A percentile compares a stretch with the other conserved stretches of the same genome.
phyloP scores from a whole-genome alignment of 1,140 invertebrate species.

The Tyrophagus putrescentiae region DNA sequence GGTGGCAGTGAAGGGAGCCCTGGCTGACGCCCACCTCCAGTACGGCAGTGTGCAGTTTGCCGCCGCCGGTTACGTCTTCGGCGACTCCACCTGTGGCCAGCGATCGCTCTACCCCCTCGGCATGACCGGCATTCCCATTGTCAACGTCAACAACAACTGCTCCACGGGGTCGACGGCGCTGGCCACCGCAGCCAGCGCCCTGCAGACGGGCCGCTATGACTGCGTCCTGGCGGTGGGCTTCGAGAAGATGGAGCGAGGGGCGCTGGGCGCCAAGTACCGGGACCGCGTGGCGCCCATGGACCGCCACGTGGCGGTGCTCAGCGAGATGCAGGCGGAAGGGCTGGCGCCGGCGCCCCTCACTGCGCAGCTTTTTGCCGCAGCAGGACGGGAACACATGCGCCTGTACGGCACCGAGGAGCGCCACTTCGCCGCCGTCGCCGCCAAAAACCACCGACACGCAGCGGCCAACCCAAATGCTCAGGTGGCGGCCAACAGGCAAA shows the following conservation, averaged over 20 bases:
- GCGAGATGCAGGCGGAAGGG: conserved; percentile 53
- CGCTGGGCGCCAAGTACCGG: conserved; percentile 57
- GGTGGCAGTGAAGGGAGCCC: conserved; percentile 75
- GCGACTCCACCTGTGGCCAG: conserved; percentile 91
- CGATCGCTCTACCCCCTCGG: conserved; percentile 83
- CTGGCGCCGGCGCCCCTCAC: conserved; percentile 63
- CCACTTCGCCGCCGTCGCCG: conserved; percentile 92
- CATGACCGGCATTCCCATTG: conserved; percentile 89
- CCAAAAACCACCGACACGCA: conserved; percentile 94
- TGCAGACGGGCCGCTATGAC: conserved; percentile 65
- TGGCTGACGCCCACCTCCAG: conserved; percentile 66
- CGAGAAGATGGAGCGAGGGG: conserved; percentile 93
- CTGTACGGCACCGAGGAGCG: conserved; percentile 83
- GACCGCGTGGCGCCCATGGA: conserved; percentile 89
- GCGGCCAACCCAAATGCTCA: conserved; percentile 90
- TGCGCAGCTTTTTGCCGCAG: conserved; percentile 93
- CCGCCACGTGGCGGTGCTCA: conserved; percentile 72
- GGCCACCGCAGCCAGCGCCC: conserved; percentile 70
- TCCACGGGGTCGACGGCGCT: conserved; percentile 87
- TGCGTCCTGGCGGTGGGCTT: conserved; percentile 87
- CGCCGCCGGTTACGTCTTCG: conserved; percentile 84
- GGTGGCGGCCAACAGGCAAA: conserved; percentile 71
- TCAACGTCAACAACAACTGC: conserved; percentile 98
- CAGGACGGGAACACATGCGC: conserved; percentile 88
- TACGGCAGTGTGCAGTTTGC: conserved; percentile 72